These are phyloP conservation scores for Dasysyrphus albostriatus DNA, from an alignment of 2,888 invertebrate genomes.

Conservation along the genomic window DNA sequence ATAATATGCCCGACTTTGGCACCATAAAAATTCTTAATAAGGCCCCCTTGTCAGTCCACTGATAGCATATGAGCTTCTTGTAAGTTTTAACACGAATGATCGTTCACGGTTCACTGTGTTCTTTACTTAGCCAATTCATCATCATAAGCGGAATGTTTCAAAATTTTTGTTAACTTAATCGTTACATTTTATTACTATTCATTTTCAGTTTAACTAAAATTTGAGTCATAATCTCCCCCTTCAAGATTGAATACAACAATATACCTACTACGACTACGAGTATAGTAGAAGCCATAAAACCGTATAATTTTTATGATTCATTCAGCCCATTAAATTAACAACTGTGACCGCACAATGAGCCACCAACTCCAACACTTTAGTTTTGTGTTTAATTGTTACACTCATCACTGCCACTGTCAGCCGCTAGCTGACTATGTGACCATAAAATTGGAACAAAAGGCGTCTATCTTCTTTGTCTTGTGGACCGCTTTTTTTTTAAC, in stretches of 20 bases:
- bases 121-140: background rate
- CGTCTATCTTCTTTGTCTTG: conserved; percentile 60
- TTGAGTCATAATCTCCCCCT: conserved; percentile 12
- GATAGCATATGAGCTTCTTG: no score
- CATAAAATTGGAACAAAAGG: conserved; percentile 45
- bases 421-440: conserved; percentile 13
- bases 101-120: no score
- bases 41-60: no score
- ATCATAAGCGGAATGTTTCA: background rate
- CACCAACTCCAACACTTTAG: conserved; percentile 20
- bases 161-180: background rate
- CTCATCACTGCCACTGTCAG: background rate
- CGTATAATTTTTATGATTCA: conserved; percentile 52
- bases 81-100: no score
- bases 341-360: conserved; percentile 50
- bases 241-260: no score
- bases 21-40: no score
- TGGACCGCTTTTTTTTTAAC: conserved; percentile 14
- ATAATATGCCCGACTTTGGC: no score
- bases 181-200: background rate
- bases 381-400: conserved; percentile 59
- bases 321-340: conserved; percentile 30
- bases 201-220: background rate
- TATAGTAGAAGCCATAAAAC: conserved; percentile 27
- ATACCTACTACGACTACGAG: no score